A percentile compares a stretch with the other conserved stretches of the same genome.
Evolutionary conservation across 2,888 invertebrate species (phyloP).

Genomic region (Drosophila nr. fundita): DNA sequence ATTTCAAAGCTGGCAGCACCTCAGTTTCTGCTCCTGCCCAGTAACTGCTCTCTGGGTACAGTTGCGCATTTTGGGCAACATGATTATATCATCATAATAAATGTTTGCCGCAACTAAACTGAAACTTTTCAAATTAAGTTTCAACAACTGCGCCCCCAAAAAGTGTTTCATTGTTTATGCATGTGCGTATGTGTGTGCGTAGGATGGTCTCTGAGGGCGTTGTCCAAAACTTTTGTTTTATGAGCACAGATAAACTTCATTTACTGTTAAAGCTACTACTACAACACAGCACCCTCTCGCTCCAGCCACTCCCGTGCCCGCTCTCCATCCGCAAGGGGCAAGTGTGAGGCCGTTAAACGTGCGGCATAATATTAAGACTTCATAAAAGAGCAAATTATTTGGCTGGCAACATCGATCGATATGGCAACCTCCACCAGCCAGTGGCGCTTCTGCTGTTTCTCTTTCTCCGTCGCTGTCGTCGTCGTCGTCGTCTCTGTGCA

Average conservation of each 20-base stretch:
- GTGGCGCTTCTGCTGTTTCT: constrained; percentile 6
- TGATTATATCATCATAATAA: constrained; percentile 81
- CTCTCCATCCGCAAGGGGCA: constrained; percentile 11
- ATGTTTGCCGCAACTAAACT: constrained; percentile 71
- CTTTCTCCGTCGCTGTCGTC: constrained; percentile 24
- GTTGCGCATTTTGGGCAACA: constrained; percentile 62
- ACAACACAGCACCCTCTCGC: constrained; percentile 1
- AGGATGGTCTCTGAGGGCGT: constrained; percentile 45
- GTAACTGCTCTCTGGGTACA: constrained; percentile 52
- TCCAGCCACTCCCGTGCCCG: not conserved
- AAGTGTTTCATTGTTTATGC: constrained; percentile 58
- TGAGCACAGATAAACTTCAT: constrained; percentile 66
- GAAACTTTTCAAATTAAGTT: constrained; percentile 77
- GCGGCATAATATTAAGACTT: constrained; percentile 78
- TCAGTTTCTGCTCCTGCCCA: not conserved
- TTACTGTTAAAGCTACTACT: constrained; percentile 49
- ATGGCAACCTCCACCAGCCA: constrained; percentile 25
- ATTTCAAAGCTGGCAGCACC: constrained; percentile 18
- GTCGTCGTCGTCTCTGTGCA: constrained; percentile 60
- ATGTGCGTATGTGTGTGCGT: constrained; percentile 10
- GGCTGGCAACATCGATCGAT: constrained; percentile 64
- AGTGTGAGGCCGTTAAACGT: constrained; percentile 76
- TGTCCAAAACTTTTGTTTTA: constrained; percentile 59
- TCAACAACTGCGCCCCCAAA: constrained; percentile 61
- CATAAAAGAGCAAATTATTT: constrained; percentile 81